These are phyloP conservation scores for Drosophila sp. DNA, from an alignment of 1,140 invertebrate species.

Conservation along the genomic window DNA sequence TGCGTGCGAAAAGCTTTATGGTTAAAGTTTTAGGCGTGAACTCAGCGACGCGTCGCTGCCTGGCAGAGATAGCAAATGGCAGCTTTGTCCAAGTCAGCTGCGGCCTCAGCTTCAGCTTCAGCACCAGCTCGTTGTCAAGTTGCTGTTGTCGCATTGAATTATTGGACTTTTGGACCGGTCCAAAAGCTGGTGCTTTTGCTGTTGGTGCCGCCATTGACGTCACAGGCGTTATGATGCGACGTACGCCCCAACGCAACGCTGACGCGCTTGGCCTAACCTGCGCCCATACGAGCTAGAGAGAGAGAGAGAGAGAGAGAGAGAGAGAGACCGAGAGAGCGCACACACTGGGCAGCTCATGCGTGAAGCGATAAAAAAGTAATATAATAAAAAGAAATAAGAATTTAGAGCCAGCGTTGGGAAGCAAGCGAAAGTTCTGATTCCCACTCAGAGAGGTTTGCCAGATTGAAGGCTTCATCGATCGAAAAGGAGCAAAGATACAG, in stretches of 20 bases:
- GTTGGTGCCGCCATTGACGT: conserved; percentile 60
- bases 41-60: not conserved
- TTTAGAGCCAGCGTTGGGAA: not conserved
- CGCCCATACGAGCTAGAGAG: not conserved
- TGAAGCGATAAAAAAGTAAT: conserved; percentile 8
- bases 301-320: conserved; percentile 8
- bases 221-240: conserved; percentile 56
- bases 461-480: not conserved
- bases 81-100: conserved; percentile 31
- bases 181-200: conserved; percentile 47
- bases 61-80: not conserved
- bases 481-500: conserved; percentile 1
- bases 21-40: conserved; percentile 4
- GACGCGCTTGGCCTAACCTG: conserved; percentile 35
- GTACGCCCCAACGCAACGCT: conserved; percentile 26
- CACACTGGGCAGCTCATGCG: conserved; percentile 25
- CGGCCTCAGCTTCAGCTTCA: conserved; percentile 10
- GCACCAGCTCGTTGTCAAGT: not conserved
- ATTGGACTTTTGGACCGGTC: conserved; percentile 70
- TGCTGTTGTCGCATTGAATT: conserved; percentile 44
- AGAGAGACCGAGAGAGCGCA: conserved; percentile 5
- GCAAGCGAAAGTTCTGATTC: conserved; percentile 20
- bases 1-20: conserved; percentile 19
- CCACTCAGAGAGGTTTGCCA: too few species aligned
- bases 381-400: too few species aligned